These are phyloP conservation scores for Pristionchus arcanus DNA, from an alignment of 2,888 invertebrate species.

Conservation along the genomic window DNA sequence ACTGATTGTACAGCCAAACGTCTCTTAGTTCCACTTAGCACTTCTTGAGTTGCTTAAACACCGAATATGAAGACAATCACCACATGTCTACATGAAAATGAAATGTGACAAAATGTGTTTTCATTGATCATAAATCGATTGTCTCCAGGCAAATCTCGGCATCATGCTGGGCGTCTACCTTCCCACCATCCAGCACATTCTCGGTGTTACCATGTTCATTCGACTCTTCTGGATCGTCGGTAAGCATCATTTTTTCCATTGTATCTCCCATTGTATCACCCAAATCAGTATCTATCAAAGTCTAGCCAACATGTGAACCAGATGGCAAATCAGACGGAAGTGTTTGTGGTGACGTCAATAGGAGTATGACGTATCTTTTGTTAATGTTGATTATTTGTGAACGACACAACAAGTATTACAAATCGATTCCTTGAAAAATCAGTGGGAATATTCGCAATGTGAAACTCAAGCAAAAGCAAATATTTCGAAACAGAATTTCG, in stretches of 20 bases:
- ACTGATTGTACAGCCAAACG: no score
- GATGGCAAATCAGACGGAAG: constrained; percentile 82
- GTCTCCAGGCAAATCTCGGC: constrained; percentile 96
- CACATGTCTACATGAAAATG: no score
- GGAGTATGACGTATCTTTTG: neutral
- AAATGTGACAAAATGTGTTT: no score
- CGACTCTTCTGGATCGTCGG: constrained; percentile 99
- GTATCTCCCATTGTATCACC: no score
- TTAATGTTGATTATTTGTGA: no score
- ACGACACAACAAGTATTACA: neutral
- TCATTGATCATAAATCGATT: no score
- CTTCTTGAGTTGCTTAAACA: no score
- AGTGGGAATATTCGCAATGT: neutral
- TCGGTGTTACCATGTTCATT: constrained; percentile 98
- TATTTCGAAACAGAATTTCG: no score
- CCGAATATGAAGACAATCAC: no score
- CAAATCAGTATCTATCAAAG: no score
- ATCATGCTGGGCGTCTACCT: constrained; percentile 97
- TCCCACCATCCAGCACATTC: constrained; percentile 99
- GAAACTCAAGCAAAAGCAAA: neutral
- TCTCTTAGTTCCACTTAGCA: no score
- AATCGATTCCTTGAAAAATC: neutral
- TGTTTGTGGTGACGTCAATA: neutral
- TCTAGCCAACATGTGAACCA: constrained; percentile 80
- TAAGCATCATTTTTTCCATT: constrained; percentile 81